Base-by-base conservation (phyloP, 1,140 invertebrate species). In the Heliconius nattereri region DNA sequence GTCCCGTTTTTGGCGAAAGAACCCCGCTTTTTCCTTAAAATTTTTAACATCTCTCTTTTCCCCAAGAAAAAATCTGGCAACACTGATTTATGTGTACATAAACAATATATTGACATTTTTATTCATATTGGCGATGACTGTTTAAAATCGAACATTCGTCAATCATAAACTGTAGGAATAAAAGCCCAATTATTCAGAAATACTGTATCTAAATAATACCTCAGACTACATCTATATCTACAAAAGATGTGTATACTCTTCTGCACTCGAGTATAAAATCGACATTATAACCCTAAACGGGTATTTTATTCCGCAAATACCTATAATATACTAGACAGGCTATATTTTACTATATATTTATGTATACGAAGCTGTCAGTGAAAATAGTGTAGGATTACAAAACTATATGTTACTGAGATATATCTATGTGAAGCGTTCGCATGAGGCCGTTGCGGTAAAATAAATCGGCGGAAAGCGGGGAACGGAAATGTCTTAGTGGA, bases 161-260 rank as follows among this genome's bases (percentile, higher is more conserved):
- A 66, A 26, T 29, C n/a, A 23, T 29, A 66, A 66, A 66, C 9
- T 66, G 23, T 29, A 29, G 3, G 29, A 26, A 66, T 3, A 26
- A 66, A 66, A 66, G n/a, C 9, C 20, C 1, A 66, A 26, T 26
- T 66, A 13, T 11, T 26, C n/a, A 66, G 1, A 66, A 66, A 26
- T 66, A 29, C 7, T 29, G 23, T 11, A 66, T 66, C 60, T 66
- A 66, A 66, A 66, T 66, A 66, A n/a, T 66, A 66, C n/a, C 54
- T 57, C 7, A 23, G 49, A 52, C 49, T 57, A n/a, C 8, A 26
- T 9, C 23, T 66, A 66, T 66, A 66, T 66, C 57, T 66, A 66
- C 57, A 66, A 66, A 66, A 66, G n/a, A 11, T 66, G 26, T 23
- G 60, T 26, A 66, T 66, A 66, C 60, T 66, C 60, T 66, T 66